A percentile compares a stretch with the other conserved stretches of the same genome.
These are phyloP conservation scores for Tribolium castaneum DNA, from an alignment of 1,140 invertebrate species.

Conservation along the genomic window DNA sequence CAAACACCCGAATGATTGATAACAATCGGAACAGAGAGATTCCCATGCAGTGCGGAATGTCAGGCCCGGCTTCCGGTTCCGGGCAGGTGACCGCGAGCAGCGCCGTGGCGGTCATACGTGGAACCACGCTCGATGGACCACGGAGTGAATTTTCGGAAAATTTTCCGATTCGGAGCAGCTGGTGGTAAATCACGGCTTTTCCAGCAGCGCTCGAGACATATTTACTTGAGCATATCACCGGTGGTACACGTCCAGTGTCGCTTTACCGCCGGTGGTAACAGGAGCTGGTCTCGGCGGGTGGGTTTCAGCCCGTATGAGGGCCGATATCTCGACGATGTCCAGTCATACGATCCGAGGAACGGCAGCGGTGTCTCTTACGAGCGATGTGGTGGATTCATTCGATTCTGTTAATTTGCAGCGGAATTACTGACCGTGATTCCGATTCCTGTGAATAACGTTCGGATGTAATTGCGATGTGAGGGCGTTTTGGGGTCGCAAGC, in stretches of 20 bases:
- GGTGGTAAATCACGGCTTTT: slow-evolving; percentile 36
- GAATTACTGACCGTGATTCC: slow-evolving; percentile 41
- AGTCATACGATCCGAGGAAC: neutral
- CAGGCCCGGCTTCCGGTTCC: slow-evolving; percentile 60
- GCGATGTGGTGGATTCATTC: slow-evolving; percentile 7
- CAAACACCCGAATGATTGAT: slow-evolving; percentile 44
- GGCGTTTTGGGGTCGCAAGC: neutral
- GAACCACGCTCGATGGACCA: neutral
- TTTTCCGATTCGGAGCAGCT: neutral
- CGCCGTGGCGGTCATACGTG: slow-evolving; percentile 35
- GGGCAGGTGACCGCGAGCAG: slow-evolving; percentile 59
- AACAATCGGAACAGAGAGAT: slow-evolving; percentile 50
- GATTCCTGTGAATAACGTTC: slow-evolving; percentile 37
- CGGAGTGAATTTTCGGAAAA: neutral
- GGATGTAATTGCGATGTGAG: slow-evolving; percentile 1
- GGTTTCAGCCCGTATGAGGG: slow-evolving; percentile 43
- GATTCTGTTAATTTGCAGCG: slow-evolving; percentile 25
- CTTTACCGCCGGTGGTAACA: slow-evolving; percentile 43
- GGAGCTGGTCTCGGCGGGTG: slow-evolving; percentile 48
- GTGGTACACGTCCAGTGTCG: slow-evolving; percentile 44
- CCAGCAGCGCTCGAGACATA: slow-evolving; percentile 48
- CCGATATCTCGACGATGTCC: slow-evolving; percentile 7
- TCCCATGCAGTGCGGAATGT: slow-evolving; percentile 55
- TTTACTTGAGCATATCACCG: slow-evolving; percentile 55
- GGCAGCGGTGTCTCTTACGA: neutral